A percentile compares a stretch with the other conserved stretches of the same genome.
Evolutionary conservation across 2,888 invertebrate genomes (phyloP).

Genomic region (Sphaerophoria taeniata): DNA sequence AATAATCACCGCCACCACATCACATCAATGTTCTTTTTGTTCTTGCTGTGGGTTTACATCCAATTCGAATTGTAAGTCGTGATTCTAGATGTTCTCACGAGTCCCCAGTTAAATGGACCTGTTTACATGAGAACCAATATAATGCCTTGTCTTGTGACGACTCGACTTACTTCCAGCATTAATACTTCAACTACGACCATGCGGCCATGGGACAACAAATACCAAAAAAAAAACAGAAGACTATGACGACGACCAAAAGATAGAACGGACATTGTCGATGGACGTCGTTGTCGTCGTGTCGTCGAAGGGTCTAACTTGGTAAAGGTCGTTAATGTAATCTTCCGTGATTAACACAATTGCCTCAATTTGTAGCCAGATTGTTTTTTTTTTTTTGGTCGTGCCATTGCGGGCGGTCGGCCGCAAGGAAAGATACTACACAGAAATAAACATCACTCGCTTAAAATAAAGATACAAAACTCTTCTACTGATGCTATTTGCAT

Average conservation of each 20-base stretch:
- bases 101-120: constrained; percentile 62
- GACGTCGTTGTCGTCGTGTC: constrained; percentile 3
- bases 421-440: not conserved
- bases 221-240: constrained; percentile 25
- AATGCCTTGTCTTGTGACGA: constrained; percentile 39
- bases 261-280: not conserved
- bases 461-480: constrained; percentile 5
- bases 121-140: constrained; percentile 66
- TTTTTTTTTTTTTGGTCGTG: not conserved
- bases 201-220: constrained; percentile 19
- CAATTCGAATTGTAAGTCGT: constrained; percentile 49
- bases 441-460: not conserved
- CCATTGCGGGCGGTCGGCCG: constrained; percentile 18
- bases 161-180: not conserved
- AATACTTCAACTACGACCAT: not conserved
- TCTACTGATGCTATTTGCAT: constrained; percentile 57
- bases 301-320: constrained; percentile 65
- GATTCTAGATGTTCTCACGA: constrained; percentile 71
- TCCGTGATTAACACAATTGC: constrained; percentile 72
- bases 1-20: constrained; percentile 51
- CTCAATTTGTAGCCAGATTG: constrained; percentile 66
- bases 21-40: constrained; percentile 14
- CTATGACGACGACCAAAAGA: not conserved
- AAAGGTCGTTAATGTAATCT: constrained; percentile 71
- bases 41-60: constrained; percentile 1